Evolutionary conservation across 2,797 vertebrate genomes (phyloP).

Genomic region (Anguilla megastoma): DNA sequence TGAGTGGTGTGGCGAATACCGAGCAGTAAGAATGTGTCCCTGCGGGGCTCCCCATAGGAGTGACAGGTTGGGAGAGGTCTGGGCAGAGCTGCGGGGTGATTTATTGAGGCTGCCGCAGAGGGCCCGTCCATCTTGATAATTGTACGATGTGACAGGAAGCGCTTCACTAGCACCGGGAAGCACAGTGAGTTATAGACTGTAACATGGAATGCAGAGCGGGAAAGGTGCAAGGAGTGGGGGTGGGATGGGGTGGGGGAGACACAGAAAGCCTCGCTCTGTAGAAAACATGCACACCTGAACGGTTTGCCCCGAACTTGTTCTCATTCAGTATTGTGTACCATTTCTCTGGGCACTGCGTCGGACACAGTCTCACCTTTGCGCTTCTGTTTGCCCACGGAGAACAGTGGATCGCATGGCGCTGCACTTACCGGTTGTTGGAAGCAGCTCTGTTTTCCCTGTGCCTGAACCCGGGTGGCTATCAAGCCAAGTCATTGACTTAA

Average conservation of each 20-base stretch:
- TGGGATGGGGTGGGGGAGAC: background rate
- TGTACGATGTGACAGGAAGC: constrained; percentile 40
- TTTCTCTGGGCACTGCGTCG: background rate
- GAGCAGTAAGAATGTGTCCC: constrained; percentile 33
- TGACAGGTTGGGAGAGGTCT: constrained; percentile 27
- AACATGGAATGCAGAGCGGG: constrained; percentile 28
- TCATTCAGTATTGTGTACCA: background rate
- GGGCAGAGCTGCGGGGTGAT: constrained; percentile 30
- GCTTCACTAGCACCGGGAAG: constrained; percentile 27
- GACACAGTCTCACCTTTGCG: background rate
- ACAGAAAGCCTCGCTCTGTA: background rate
- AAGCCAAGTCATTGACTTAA: constrained; percentile 5
- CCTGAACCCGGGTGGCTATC: constrained; percentile 18
- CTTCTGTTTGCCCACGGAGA: constrained; percentile 9
- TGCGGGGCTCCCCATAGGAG: constrained; percentile 26
- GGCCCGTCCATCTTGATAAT: constrained; percentile 42
- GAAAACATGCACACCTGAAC: constrained; percentile 16
- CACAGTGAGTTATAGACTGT: constrained; percentile 36
- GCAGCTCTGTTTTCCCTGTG: background rate
- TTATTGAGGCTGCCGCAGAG: constrained; percentile 34
- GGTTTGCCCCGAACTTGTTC: background rate
- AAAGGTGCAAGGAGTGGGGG: background rate
- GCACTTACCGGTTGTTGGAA: background rate
- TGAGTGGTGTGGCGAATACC: constrained; percentile 13
- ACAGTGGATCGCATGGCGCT: too few relatives aligned